Base-by-base conservation (phyloP, 2,113 vertebrate species). In the Cyphomyrus discorhynchus region DNA sequence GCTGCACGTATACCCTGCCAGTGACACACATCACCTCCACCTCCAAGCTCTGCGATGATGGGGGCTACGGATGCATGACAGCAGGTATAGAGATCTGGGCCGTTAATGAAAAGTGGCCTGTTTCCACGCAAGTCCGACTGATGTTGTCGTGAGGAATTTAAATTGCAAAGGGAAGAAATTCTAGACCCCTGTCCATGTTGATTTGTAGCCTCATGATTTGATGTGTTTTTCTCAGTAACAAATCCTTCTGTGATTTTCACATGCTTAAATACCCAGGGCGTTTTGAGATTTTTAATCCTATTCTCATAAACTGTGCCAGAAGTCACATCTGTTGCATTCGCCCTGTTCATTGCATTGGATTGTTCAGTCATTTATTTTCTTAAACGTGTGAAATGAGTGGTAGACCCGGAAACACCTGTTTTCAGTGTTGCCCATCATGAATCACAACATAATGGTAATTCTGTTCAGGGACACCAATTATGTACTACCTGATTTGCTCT, bases 381-480 rank as follows among this genome's bases (percentile, higher is more conserved):
- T 89, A 89, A 89, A 82, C 46, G 27, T 89, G 39, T 56, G 13
- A 89, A 82, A 27, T 53, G 74, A 89, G 70, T 8, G 70, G 49
- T 52, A 21, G 15, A 82, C 35, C 45, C 35, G 17, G 70, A 52
- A 46, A 53, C 70, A 39, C 74, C 27, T 83, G 70, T 89, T 88
- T 87, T 87, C 31, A 19, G 52, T 24, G 1, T 80, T 86, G 52
- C 9, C 52, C 83, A 47, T 66, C 47, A 70, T 47, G 21, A 24
- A 90, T 85, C 89, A 66, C 56, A 62, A 35, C 58, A 56, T 70
- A 31, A 70, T 70, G 62, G 62, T 11, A 70, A 27, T 66, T 90
- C 70, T 52, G 46, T 42, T 53, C 83, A 35, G 46, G 62, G 45
- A 86, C 50, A 86, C 45, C 27, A 85, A 70, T 46, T 66, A 62